Evolutionary conservation across 2,113 vertebrate genomes (phyloP).

Genomic region (Dicentrarchus labrax): DNA sequence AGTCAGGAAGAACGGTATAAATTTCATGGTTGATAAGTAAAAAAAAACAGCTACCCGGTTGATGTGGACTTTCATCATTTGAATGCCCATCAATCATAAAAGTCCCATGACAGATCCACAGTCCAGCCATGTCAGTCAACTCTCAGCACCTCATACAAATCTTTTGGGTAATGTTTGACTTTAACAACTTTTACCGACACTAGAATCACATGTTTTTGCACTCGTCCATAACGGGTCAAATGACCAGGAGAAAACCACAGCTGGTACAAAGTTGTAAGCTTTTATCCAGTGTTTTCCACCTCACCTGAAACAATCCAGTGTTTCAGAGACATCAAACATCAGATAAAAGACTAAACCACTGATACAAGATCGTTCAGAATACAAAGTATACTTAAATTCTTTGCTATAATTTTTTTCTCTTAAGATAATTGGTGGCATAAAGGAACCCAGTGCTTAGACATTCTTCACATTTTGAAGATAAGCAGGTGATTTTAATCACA

Average conservation of each 20-base stretch:
- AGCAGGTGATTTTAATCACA: neutral
- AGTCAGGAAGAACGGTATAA: neutral
- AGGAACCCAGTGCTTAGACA: too few species aligned
- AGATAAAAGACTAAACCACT: neutral
- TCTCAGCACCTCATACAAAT: conserved; percentile 25
- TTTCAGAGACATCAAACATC: neutral
- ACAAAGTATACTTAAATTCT: neutral
- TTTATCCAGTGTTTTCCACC: neutral
- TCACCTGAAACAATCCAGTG: neutral
- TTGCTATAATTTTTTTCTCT: neutral
- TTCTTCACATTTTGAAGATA: too few species aligned
- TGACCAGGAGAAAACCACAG: neutral
- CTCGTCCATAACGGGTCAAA: neutral
- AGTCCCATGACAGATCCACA: conserved; percentile 65
- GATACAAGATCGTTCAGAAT: neutral
- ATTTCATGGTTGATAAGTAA: neutral
- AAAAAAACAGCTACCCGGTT: neutral
- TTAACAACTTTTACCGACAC: conserved; percentile 47
- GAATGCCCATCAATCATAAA: conserved; percentile 64
- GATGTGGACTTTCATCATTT: neutral
- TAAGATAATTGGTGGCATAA: too few species aligned
- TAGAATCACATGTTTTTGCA: conserved; percentile 56
- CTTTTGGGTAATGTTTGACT: conserved; percentile 77
- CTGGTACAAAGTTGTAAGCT: neutral
- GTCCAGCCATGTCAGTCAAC: conserved; percentile 17